Evolutionary conservation across 2,888 invertebrate species (phyloP).

Genomic region (Diabrotica balteata): DNA sequence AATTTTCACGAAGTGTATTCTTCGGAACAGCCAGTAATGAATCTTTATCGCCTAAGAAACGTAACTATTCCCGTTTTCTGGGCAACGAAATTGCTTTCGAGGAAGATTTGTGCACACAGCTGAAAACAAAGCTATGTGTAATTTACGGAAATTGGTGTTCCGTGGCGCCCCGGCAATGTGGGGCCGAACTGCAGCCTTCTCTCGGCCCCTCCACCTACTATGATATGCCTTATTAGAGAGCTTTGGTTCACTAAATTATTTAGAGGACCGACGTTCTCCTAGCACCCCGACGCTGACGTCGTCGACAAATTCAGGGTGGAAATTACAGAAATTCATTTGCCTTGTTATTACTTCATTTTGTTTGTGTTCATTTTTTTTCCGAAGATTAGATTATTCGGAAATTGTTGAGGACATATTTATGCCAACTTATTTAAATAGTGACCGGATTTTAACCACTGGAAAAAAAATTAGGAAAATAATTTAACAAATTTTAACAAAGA

Average conservation of each 20-base stretch:
- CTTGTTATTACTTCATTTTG: conserved; percentile 42
- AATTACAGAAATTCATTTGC: conserved; percentile 45
- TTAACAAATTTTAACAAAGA: no score
- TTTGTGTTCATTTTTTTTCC: conserved; percentile 25
- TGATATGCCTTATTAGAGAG: conserved; percentile 51
- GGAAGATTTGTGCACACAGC: conserved; percentile 63
- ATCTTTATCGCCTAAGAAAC: conserved; percentile 62
- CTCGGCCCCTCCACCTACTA: conserved; percentile 41
- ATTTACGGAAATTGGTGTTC: conserved; percentile 64
- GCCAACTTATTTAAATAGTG: conserved; percentile 3
- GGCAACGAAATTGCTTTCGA: conserved; percentile 62
- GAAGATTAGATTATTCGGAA: conserved; percentile 15
- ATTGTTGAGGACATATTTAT: conserved; percentile 15
- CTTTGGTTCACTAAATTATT: conserved; percentile 47
- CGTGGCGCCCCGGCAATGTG: conserved; percentile 44
- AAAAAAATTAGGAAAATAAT: no score
- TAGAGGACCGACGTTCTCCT: conserved; percentile 43
- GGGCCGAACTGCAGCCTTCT: conserved; percentile 29
- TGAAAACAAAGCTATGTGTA: conserved; percentile 65
- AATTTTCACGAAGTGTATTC: conserved; percentile 54
- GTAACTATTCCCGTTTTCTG: conserved; percentile 56
- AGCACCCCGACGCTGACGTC: conserved; percentile 14
- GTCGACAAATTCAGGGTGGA: conserved; percentile 29
- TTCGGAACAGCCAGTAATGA: conserved; percentile 58
- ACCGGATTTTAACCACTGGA: no score